Percentiles rank a stretch among this genome's conserved stretches.
phyloP scores from a whole-genome alignment of 2,797 vertebrate genomes.

The Schizothorax lantsangensis region DNA sequence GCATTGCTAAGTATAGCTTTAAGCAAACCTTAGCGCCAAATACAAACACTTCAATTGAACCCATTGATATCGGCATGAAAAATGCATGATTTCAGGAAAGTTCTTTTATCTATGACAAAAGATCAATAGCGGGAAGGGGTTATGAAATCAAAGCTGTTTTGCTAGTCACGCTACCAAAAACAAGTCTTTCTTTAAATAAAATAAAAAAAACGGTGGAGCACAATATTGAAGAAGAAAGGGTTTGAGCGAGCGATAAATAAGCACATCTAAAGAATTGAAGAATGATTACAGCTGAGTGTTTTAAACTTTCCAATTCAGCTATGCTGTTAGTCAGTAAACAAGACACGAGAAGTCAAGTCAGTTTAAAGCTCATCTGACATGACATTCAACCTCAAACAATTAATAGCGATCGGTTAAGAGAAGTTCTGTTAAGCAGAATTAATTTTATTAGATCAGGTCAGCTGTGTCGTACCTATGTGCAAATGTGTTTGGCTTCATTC shows the following conservation, averaged over 20 bases:
- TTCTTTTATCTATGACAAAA: slow-evolving; percentile 80
- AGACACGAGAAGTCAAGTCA: slow-evolving; percentile 69
- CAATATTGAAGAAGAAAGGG: slow-evolving; percentile 74
- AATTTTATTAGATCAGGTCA: slow-evolving; percentile 8
- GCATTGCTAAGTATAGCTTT: slow-evolving; percentile 83
- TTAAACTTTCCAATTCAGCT: slow-evolving; percentile 72
- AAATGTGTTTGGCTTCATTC: slow-evolving; percentile 22
- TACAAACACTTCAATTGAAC: slow-evolving; percentile 76
- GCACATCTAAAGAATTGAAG: slow-evolving; percentile 57
- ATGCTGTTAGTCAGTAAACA: slow-evolving; percentile 65
- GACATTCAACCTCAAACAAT: slow-evolving; percentile 5
- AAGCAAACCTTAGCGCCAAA: slow-evolving; percentile 81
- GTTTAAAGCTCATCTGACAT: slow-evolving; percentile 67
- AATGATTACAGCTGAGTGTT: slow-evolving; percentile 72
- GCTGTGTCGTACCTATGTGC: neutral
- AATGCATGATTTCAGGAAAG: slow-evolving; percentile 81
- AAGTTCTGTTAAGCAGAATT: neutral
- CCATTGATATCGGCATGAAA: slow-evolving; percentile 81
- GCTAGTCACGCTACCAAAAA: slow-evolving; percentile 65
- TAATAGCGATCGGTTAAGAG: neutral
- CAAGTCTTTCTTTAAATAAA: slow-evolving; percentile 42
- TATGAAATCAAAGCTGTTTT: slow-evolving; percentile 82
- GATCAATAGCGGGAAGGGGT: slow-evolving; percentile 81
- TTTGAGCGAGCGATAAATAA: slow-evolving; percentile 66
- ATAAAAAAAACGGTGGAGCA: slow-evolving; percentile 66